These are phyloP conservation scores for Sebastes taczanowskii DNA, from an alignment of 2,797 vertebrate species.

Conservation along the genomic window DNA sequence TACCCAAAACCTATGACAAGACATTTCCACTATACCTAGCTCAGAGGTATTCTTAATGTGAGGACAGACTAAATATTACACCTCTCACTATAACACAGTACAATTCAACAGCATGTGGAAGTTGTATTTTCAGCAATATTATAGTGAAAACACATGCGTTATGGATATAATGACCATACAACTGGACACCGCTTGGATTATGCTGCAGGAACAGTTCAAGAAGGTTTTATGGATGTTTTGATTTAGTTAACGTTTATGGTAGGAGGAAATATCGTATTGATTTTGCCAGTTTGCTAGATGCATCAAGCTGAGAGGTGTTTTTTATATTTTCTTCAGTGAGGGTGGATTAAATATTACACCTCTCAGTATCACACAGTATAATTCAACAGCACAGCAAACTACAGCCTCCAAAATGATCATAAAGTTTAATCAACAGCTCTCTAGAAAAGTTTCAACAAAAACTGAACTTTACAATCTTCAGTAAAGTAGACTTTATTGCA, in stretches of 20 bases:
- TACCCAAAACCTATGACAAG: background rate
- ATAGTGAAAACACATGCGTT: background rate
- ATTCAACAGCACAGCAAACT: background rate
- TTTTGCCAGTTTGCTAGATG: background rate
- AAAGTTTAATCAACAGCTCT: background rate
- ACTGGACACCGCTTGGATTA: background rate
- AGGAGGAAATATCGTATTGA: background rate
- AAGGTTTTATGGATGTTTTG: background rate
- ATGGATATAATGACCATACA: background rate
- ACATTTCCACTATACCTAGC: background rate
- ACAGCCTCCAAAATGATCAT: background rate
- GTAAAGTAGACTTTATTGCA: background rate
- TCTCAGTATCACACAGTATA: background rate
- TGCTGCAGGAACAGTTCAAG: background rate
- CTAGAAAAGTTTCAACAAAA: background rate
- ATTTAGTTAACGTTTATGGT: background rate
- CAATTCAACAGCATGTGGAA: background rate
- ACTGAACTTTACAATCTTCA: background rate
- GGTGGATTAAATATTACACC: background rate
- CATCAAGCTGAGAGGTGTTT: background rate
- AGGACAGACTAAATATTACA: background rate
- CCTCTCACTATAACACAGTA: background rate
- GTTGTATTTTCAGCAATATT: background rate
- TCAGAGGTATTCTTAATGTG: background rate
- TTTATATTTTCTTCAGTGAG: background rate